A percentile compares a stretch with the other conserved stretches of the same genome.
These are phyloP conservation scores for Odontamblyopus lacepedii DNA, from an alignment of 2,797 vertebrate species.

Conservation along the genomic window DNA sequence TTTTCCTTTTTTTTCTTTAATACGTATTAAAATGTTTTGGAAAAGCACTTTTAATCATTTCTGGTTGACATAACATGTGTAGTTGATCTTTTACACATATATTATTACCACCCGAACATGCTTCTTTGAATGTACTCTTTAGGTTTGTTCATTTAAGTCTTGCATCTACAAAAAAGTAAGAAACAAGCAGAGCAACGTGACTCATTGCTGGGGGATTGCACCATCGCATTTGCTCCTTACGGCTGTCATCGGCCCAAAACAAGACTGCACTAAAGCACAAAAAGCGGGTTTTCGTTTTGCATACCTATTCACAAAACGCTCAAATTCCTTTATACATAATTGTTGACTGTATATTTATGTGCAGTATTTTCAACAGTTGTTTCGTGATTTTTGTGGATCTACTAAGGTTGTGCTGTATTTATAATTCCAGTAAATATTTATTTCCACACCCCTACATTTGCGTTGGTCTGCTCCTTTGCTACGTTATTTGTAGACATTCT, in stretches of 20 bases:
- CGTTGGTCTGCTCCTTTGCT: constrained; percentile 76
- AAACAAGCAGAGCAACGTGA: background rate
- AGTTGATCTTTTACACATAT: background rate
- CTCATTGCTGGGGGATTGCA: constrained; percentile 50
- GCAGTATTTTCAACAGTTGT: background rate
- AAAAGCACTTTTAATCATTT: background rate
- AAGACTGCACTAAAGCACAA: constrained; percentile 20
- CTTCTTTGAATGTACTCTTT: no score
- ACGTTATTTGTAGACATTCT: constrained; percentile 66
- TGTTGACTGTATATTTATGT: background rate
- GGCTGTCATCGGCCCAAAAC: constrained; percentile 49
- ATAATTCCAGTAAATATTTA: background rate
- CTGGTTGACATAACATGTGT: background rate
- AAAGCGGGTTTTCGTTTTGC: background rate
- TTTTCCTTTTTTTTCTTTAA: no score
- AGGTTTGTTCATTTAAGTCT: no score
- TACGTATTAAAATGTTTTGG: background rate
- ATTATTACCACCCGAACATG: background rate
- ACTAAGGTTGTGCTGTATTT: accelerated
- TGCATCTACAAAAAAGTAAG: background rate
- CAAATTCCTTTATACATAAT: accelerated
- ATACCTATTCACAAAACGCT: accelerated
- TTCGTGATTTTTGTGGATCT: background rate
- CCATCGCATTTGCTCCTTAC: constrained; percentile 36
- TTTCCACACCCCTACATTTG: background rate